phyloP scores from a whole-genome alignment of 2,113 vertebrate species.

The Empidonax alnorum region DNA sequence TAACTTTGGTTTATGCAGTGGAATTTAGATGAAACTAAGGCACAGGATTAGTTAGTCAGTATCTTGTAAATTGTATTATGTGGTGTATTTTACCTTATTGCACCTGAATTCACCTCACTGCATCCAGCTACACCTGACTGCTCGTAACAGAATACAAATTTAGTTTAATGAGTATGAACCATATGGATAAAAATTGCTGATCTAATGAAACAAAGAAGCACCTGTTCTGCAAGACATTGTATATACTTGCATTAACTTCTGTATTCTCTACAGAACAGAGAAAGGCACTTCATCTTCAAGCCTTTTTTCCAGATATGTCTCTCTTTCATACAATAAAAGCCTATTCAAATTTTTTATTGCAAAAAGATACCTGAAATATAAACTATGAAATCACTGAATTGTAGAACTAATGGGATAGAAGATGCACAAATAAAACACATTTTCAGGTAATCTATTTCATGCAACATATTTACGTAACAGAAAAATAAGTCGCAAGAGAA shows the following conservation, averaged over 20 bases:
- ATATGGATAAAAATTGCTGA: neutral
- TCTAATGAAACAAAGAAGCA: neutral
- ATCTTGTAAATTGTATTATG: conserved; percentile 5
- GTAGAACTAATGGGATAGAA: neutral
- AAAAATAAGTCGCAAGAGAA: neutral
- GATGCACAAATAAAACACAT: neutral
- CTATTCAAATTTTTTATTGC: conserved; percentile 41
- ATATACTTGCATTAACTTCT: neutral
- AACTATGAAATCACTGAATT: neutral
- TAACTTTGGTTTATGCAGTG: neutral
- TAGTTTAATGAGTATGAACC: neutral
- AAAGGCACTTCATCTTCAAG: neutral
- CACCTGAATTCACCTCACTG: neutral
- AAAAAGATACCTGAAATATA: conserved; percentile 5
- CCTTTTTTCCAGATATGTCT: neutral
- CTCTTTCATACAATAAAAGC: conserved; percentile 21
- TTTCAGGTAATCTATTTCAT: neutral
- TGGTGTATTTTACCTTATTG: neutral
- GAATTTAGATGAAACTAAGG: neutral
- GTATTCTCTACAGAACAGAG: neutral
- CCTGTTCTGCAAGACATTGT: neutral
- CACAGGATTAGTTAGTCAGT: neutral
- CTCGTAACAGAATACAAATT: neutral
- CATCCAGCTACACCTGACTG: neutral
- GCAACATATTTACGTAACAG: neutral